Evolutionary conservation across 1,140 invertebrate species (phyloP).

Genomic region (Trissolcus basalis): DNA sequence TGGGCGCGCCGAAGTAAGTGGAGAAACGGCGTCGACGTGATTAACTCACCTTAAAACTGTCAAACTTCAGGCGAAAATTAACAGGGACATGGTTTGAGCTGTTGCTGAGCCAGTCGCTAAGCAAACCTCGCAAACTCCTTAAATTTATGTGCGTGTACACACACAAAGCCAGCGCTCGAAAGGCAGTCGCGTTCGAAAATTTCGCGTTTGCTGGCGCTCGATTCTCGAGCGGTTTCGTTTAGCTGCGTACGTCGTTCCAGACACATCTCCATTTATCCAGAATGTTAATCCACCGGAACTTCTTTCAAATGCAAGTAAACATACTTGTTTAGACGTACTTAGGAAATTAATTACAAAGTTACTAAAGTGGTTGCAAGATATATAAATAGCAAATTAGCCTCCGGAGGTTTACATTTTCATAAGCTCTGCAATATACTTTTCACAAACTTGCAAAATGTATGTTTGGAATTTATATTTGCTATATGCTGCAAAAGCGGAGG

Average conservation of each 20-base stretch:
- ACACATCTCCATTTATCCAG: constrained; percentile 12
- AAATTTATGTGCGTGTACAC: constrained; percentile 53
- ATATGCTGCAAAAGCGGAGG: too few species aligned
- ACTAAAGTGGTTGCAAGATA: background rate
- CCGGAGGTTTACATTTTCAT: too few species aligned
- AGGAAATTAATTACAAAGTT: constrained; percentile 3
- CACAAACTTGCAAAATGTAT: too few species aligned
- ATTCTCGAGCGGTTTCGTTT: constrained; percentile 13
- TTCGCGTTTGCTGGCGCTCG: constrained; percentile 13
- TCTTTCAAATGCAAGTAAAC: background rate
- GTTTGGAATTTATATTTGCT: too few species aligned
- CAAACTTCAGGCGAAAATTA: constrained; percentile 57
- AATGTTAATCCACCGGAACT: background rate
- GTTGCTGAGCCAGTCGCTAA: constrained; percentile 36
- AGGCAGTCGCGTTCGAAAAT: constrained; percentile 22
- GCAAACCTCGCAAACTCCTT: constrained; percentile 46
- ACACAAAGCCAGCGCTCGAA: constrained; percentile 34
- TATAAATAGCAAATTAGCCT: too few species aligned
- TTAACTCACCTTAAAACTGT: constrained; percentile 60
- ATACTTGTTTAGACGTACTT: background rate
- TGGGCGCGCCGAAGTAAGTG: constrained; percentile 39
- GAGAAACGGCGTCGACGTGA: constrained; percentile 35
- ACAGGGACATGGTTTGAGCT: constrained; percentile 43
- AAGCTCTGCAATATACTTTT: too few species aligned
- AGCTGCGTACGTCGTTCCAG: constrained; percentile 7